Base-by-base conservation (phyloP, 2,888 invertebrate species). In the Gymnoscelis rufifasciata region DNA sequence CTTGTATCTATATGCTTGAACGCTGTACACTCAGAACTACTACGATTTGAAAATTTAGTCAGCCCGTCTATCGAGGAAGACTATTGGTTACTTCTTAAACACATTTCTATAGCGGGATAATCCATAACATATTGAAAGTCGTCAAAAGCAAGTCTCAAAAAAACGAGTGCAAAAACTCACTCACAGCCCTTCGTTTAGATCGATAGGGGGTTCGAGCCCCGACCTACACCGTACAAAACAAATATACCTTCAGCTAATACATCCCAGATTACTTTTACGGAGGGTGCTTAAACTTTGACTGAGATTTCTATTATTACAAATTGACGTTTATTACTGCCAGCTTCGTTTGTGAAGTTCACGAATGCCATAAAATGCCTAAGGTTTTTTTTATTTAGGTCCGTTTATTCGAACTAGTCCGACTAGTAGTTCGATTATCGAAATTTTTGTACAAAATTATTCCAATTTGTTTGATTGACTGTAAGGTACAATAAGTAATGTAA, bases 121-220 rank as follows among this genome's bases (percentile, higher is more conserved):
- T n/a, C n/a, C n/a, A n/a, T n/a, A n/a, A n/a, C n/a, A n/a, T n/a
- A n/a, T n/a, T n/a, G n/a, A n/a, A n/a, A n/a, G n/a, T n/a, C n/a
- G n/a, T n/a, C n/a, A n/a, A n/a, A n/a, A n/a, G n/a, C n/a, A n/a
- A n/a, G n/a, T n/a, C n/a, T n/a, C n/a, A n/a, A n/a, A n/a, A n/a
- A n/a, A n/a, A n/a, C n/a, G 44, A 7, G 24, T 28, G 13, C 24
- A 5, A 10, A 26, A n/a, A 13, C 35, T 10, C 27, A 11, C 40
- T 39, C 43, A 40, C 47, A 49, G 27, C 45, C 48, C 28, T 24
- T 13, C 53, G 36, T n/a, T n/a, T n/a, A n/a, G 57, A 51, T 58
- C 58, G 54, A 60, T 60, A 57, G 19, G 28, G 51, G 49, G 52
- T 54, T 57, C 55, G 48, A 56, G 41, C 43, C 52, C 54, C 45